Base-by-base conservation (phyloP, 2,888 invertebrate species). In the Dusona sp. region DNA sequence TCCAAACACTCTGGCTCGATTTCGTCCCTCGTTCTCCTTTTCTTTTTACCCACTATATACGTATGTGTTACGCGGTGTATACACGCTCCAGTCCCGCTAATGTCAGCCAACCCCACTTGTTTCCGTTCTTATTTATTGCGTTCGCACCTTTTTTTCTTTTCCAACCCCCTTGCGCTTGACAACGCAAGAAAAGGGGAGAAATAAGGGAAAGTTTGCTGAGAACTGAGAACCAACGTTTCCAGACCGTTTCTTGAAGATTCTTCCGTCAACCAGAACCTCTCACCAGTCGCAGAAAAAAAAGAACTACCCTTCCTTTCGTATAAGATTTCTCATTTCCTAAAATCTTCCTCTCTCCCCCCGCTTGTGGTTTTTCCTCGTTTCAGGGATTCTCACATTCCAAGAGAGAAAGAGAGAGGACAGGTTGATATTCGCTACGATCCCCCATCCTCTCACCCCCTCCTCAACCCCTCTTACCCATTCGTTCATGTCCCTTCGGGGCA, bases 71-170 rank as follows among this genome's bases (percentile, higher is more conserved):
- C 57, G 70, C 33, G 67, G 16, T 25, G 16, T 29, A n/a, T n/a
- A 29, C 74, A 38, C 78, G 73, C 65, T 22, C 73, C 82, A 45
- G 22, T 38, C 79, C 81, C 78, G 74, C 78, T 80, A 82, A 64
- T 65, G 83, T 72, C 83, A 80, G 73, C 80, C 73, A 54, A 42
- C 61, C 74, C 80, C 85, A 33, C 83, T 88, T 85, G 73, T 88
- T 86, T 80, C 82, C 82, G 79, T 87, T 86, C 85, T 88, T 89
- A 89, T 89, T 89, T 89, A 89, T 89, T 88, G 88, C 87, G 84
- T 86, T 86, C 83, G 83, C 85, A 72, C 83, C 87, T 81, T 70
- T 79, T 74, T 72, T 33, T 36, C 11, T 29, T 73, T 68, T 68
- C 22, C 81, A 16, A 16, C 16, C 61, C 61, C 29, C 61, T 25